Evolutionary conservation across 1,140 invertebrate genomes (phyloP).

Genomic region (Coenobita brevimanus): DNA sequence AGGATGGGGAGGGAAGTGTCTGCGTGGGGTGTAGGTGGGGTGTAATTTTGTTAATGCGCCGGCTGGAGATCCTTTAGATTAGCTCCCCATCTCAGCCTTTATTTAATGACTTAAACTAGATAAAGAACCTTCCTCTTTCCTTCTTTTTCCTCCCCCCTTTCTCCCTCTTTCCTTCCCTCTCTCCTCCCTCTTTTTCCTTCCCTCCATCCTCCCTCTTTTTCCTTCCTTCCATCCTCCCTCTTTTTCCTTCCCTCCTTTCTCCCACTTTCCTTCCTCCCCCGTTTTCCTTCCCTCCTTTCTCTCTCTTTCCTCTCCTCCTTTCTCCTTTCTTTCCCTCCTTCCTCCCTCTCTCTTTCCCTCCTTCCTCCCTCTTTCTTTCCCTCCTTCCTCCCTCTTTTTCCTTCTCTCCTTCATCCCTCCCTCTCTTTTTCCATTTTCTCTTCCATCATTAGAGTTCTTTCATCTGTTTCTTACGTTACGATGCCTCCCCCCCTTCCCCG

Average conservation of each 20-base stretch:
- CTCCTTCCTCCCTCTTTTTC: not conserved
- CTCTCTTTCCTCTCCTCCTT: not conserved
- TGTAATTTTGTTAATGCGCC: too few relatives aligned
- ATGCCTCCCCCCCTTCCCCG: not conserved
- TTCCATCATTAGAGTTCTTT: not conserved
- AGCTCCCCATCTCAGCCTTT: too few relatives aligned
- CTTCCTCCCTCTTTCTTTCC: constrained; percentile 5
- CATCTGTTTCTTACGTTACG: not conserved
- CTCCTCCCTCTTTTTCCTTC: too few relatives aligned
- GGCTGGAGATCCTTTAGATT: too few relatives aligned
- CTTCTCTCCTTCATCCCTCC: not conserved
- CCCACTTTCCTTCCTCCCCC: not conserved
- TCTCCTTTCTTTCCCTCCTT: not conserved
- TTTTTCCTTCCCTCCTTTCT: not conserved
- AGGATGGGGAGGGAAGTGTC: too few relatives aligned
- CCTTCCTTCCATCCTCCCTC: not conserved
- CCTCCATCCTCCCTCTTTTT: too few relatives aligned
- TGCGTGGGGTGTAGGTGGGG: too few relatives aligned
- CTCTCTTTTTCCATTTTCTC: not conserved
- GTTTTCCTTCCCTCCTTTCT: not conserved
- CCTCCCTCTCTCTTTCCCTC: not conserved
- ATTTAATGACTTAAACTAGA: too few relatives aligned
- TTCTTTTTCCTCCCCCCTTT: too few relatives aligned
- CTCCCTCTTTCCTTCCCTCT: too few relatives aligned
- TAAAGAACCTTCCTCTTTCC: too few relatives aligned